Percentiles rank a stretch among this genome's conserved stretches.
These are phyloP conservation scores for Babylonia areolata DNA, from an alignment of 1,140 invertebrate species.

Conservation along the genomic window DNA sequence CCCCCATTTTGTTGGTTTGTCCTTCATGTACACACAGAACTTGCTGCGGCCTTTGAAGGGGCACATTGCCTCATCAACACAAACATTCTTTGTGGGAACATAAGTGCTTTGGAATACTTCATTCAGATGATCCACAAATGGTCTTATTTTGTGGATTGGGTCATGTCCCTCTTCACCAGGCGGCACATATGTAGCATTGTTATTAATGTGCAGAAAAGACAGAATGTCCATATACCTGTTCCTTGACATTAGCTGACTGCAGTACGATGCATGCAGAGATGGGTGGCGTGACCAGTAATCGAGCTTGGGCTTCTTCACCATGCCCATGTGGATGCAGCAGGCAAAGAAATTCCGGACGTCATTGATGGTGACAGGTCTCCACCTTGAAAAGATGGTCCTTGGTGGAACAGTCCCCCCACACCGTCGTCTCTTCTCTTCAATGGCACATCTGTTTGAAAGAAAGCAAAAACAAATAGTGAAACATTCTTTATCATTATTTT, in stretches of 20 bases:
- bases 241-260: background rate
- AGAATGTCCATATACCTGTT: slow-evolving; percentile 6
- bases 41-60: slow-evolving; percentile 32
- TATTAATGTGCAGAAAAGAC: slow-evolving; percentile 6
- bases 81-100: slow-evolving; percentile 34
- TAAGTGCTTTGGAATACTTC: slow-evolving; percentile 16
- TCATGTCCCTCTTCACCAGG: background rate
- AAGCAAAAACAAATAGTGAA: no score
- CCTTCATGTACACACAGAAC: slow-evolving; percentile 49
- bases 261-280: background rate
- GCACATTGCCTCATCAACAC: slow-evolving; percentile 51
- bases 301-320: background rate
- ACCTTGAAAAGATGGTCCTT: no score
- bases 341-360: slow-evolving; percentile 27
- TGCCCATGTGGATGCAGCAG: slow-evolving; percentile 13
- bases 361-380: no score
- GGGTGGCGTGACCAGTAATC: slow-evolving; percentile 27
- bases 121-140: slow-evolving; percentile 18
- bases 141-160: slow-evolving; percentile 26
- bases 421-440: no score
- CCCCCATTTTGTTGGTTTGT: slow-evolving; percentile 54
- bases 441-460: no score
- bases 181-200: slow-evolving; percentile 3
- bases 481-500: no score
- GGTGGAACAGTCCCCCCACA: no score